Conservation (phyloP, 2,797 vertebrate genomes). For the Clarias fuscus region DNA sequence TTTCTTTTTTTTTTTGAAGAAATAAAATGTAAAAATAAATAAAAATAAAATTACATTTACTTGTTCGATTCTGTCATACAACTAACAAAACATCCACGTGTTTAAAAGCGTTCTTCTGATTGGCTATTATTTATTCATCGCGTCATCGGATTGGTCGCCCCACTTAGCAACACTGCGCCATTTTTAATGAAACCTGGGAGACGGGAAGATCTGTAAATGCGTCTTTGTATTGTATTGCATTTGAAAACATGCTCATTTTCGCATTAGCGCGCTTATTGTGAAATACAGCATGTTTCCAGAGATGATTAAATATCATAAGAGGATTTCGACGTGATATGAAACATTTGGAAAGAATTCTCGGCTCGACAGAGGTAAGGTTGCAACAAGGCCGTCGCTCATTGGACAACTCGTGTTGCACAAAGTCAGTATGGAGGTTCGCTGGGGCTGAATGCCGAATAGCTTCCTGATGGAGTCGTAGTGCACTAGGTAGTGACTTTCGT, state of each 20-base stretch:
- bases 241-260: neutral
- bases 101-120: constrained; percentile 72
- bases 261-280: neutral
- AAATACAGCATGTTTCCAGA: neutral
- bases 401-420: constrained; percentile 64
- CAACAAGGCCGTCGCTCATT: constrained; percentile 84
- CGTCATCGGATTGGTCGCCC: constrained; percentile 67
- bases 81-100: constrained; percentile 68
- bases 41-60: neutral
- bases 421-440: constrained; percentile 76
- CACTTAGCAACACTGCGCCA: constrained; percentile 76
- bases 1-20: neutral
- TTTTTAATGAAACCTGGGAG: constrained; percentile 64
- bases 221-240: constrained; percentile 33
- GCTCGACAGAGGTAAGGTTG: constrained; percentile 71
- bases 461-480: neutral
- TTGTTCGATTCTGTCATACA: neutral
- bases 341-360: constrained; percentile 50
- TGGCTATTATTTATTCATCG: constrained; percentile 66
- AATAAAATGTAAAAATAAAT: neutral
- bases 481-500: neutral
- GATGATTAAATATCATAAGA: neutral
- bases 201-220: constrained; percentile 61
- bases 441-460: constrained; percentile 38
- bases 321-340: constrained; percentile 42